Evolutionary conservation across 1,140 invertebrate species (phyloP).

Genomic region (Caenorhabditis brenneri): DNA sequence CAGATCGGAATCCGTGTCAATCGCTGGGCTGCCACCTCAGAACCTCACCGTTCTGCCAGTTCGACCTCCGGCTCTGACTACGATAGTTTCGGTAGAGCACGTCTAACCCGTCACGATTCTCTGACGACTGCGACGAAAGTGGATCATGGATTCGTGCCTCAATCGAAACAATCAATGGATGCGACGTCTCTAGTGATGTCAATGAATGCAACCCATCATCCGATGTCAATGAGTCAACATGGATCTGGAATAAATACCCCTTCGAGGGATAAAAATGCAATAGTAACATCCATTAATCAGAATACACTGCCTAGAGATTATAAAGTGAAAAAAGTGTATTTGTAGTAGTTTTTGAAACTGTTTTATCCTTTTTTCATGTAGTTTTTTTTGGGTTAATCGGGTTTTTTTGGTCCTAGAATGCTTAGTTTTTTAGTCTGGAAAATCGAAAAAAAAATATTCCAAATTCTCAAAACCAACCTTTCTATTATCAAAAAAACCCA

Average conservation of each 20-base stretch:
- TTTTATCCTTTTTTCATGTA: background rate
- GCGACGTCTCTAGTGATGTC: slow-evolving; percentile 66
- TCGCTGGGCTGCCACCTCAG: slow-evolving; percentile 58
- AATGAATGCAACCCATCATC: slow-evolving; percentile 55
- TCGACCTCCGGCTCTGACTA: slow-evolving; percentile 68
- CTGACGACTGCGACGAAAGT: slow-evolving; percentile 54
- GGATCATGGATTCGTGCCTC: slow-evolving; percentile 54
- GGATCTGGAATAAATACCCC: slow-evolving; percentile 54
- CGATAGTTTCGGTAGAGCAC: slow-evolving; percentile 59
- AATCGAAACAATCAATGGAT: slow-evolving; percentile 54
- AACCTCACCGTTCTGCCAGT: slow-evolving; percentile 57
- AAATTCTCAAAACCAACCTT: too few relatives aligned
- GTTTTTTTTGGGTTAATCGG: too few relatives aligned
- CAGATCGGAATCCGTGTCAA: slow-evolving; percentile 68
- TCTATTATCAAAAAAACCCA: too few relatives aligned
- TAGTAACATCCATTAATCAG: slow-evolving; percentile 52
- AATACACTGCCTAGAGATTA: slow-evolving; percentile 68
- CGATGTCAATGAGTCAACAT: slow-evolving; percentile 62
- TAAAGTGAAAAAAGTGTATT: slow-evolving; percentile 69
- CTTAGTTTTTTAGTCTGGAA: too few relatives aligned
- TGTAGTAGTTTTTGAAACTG: slow-evolving; percentile 42
- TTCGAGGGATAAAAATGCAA: slow-evolving; percentile 46
- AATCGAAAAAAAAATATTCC: too few relatives aligned
- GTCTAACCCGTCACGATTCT: slow-evolving; percentile 68
- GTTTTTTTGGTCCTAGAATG: too few relatives aligned